Evolutionary conservation across 2,888 invertebrate genomes (phyloP).

Genomic region (Archips xylosteana): DNA sequence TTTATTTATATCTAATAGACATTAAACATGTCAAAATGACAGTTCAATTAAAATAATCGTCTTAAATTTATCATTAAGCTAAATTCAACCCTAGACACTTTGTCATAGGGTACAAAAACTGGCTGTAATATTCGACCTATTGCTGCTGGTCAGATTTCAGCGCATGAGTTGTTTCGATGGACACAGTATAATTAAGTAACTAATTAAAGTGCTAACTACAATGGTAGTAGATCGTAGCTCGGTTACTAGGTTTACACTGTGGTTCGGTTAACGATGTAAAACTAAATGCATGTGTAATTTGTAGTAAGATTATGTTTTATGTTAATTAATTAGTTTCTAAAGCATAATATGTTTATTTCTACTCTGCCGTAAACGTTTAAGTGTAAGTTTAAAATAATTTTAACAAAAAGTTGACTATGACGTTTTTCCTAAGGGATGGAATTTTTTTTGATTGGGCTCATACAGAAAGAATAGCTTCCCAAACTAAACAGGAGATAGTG

Average conservation of each 20-base stretch:
- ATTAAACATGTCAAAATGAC: conserved; percentile 4
- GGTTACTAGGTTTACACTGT: neutral
- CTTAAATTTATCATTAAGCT: neutral
- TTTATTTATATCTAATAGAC: neutral
- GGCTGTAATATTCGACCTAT: neutral
- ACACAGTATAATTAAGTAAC: neutral
- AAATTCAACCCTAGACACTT: neutral
- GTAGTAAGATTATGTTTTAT: neutral
- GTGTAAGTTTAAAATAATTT: no score
- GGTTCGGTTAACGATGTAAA: neutral
- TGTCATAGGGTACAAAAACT: neutral
- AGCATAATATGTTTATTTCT: neutral
- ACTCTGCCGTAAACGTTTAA: no score
- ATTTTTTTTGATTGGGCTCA: no score
- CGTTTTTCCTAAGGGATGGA: no score
- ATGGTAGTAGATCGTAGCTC: neutral
- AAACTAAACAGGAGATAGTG: no score
- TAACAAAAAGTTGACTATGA: no score
- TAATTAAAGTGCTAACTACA: neutral
- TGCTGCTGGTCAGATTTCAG: neutral
- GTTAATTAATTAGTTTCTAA: neutral
- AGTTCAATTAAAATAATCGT: neutral
- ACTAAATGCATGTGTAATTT: neutral
- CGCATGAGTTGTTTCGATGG: neutral
- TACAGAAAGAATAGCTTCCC: no score